These are phyloP conservation scores for Tachuris rubrigastra DNA, from an alignment of 2,113 vertebrate species.

Conservation along the genomic window DNA sequence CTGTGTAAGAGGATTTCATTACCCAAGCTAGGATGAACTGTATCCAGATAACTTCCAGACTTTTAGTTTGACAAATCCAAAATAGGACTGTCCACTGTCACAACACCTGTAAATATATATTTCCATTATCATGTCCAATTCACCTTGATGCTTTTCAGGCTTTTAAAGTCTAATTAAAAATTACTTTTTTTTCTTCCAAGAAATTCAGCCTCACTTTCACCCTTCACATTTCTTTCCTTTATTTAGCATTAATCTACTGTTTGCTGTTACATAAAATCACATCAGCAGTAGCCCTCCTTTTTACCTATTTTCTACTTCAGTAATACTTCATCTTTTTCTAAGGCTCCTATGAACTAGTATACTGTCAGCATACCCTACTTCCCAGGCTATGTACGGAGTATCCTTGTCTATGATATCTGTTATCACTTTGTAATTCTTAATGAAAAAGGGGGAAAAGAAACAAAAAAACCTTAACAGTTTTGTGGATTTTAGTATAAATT, in stretches of 20 bases:
- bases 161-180: background rate
- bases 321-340: background rate
- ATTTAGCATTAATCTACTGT: background rate
- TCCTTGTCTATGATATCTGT: background rate
- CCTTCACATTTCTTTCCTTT: background rate
- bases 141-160: background rate
- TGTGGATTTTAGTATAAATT: background rate
- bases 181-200: background rate
- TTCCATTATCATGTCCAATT: background rate
- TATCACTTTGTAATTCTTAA: background rate
- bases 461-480: background rate
- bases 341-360: background rate
- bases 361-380: background rate
- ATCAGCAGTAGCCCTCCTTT: background rate
- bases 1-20: background rate
- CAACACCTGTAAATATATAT: background rate
- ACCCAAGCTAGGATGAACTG: background rate
- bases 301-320: background rate
- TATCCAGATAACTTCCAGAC: background rate
- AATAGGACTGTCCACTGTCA: background rate
- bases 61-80: background rate
- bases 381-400: background rate
- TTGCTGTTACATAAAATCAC: background rate
- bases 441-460: background rate
- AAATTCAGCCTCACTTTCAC: background rate